Conservation (phyloP, 2,888 invertebrate genomes). For the Pomacea canaliculata region DNA sequence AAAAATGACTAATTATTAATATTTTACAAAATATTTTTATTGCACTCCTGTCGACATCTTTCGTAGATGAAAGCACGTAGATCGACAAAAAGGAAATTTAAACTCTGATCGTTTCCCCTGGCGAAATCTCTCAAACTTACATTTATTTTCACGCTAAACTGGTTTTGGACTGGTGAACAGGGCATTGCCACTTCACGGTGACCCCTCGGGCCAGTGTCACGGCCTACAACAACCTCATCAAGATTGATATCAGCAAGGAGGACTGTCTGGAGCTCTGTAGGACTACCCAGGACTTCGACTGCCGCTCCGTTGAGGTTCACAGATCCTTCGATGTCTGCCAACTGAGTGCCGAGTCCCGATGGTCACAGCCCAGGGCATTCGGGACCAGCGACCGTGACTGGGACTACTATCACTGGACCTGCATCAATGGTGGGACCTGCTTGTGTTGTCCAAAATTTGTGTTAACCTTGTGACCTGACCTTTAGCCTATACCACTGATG, state of each 20-base stretch:
- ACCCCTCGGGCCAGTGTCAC: constrained; percentile 3
- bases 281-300: neutral
- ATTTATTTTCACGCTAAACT: no score
- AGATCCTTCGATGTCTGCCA: neutral
- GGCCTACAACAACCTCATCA: constrained; percentile 5
- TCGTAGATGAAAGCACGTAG: no score
- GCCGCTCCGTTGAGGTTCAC: constrained; percentile 11
- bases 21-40: no score
- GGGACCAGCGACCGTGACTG: neutral
- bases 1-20: no score
- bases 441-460: no score
- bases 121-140: no score
- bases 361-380: constrained; percentile 9
- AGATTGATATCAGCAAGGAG: neutral
- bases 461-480: no score
- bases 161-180: neutral
- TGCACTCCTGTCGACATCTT: no score
- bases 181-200: constrained; percentile 9
- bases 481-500: no score
- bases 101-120: no score
- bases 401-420: constrained; percentile 24
- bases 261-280: constrained; percentile 5
- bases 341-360: constrained; percentile 10
- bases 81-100: no score
- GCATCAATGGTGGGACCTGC: constrained; percentile 7